Percentiles rank a stretch among this genome's conserved stretches.
These are phyloP conservation scores for Chrysocyon brachyurus DNA, from an alignment of 2,797 vertebrate species.

Conservation along the genomic window DNA sequence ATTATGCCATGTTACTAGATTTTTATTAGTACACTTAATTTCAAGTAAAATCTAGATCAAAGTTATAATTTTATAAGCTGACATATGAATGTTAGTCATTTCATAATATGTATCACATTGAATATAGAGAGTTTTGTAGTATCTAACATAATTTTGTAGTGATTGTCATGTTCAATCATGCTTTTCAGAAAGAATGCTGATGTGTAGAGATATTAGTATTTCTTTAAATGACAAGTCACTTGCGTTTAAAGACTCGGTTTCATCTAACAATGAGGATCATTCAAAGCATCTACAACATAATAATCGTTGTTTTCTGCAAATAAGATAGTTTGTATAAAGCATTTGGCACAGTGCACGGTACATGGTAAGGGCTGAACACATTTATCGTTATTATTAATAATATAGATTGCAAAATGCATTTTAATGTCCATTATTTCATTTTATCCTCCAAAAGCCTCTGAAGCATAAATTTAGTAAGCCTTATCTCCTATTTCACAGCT, in stretches of 20 bases:
- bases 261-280: background rate
- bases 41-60: background rate
- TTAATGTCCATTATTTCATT: conserved; percentile 8
- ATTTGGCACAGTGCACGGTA: background rate
- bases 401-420: background rate
- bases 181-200: background rate
- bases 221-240: conserved; percentile 23
- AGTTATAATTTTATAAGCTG: background rate
- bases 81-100: background rate
- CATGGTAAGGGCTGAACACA: background rate
- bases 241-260: conserved; percentile 16
- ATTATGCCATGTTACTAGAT: background rate
- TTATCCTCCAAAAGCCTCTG: background rate
- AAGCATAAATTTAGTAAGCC: conserved; percentile 28
- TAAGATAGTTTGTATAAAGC: background rate
- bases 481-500: background rate
- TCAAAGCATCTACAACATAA: background rate
- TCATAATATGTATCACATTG: background rate
- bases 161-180: background rate
- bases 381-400: conserved; percentile 16
- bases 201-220: conserved; percentile 22
- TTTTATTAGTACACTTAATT: background rate
- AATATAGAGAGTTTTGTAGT: background rate
- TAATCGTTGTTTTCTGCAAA: background rate
- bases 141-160: conserved; percentile 15